These are phyloP conservation scores for Lontra canadensis DNA, from an alignment of 2,113 vertebrate genomes.

Conservation along the genomic window DNA sequence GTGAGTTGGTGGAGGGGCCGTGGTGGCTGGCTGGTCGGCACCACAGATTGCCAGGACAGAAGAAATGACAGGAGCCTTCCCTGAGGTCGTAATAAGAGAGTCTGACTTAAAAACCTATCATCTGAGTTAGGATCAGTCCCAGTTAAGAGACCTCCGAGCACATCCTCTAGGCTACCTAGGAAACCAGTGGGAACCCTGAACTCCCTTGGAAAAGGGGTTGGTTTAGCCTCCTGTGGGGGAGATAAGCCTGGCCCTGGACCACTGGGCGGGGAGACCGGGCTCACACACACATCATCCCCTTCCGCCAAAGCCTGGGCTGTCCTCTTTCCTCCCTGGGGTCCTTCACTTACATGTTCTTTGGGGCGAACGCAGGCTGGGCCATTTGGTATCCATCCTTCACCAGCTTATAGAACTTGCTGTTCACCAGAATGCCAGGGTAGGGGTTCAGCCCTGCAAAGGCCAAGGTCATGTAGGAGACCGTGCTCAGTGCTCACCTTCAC, in stretches of 20 bases:
- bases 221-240: not conserved
- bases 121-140: not conserved
- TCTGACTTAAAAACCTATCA: not conserved
- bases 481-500: fast-evolving
- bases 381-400: conserved; percentile 97
- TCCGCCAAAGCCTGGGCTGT: not conserved
- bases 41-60: not conserved
- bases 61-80: not conserved
- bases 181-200: not conserved
- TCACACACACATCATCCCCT: not conserved
- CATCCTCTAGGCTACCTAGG: not conserved
- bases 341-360: conserved; percentile 91
- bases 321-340: fast-evolving
- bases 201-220: not conserved
- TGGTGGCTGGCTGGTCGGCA: fast-evolving
- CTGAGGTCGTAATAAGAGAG: not conserved
- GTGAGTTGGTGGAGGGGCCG: not conserved
- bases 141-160: not conserved
- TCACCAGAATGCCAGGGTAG: conserved; percentile 94
- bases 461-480: not conserved
- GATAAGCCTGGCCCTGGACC: not conserved
- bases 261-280: not conserved
- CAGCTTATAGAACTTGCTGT: conserved; percentile 97
- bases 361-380: conserved; percentile 92
- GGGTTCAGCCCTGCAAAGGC: conserved; percentile 92